phyloP scores from a whole-genome alignment of 1,140 invertebrate genomes.

The Acromyrmex heyeri region DNA sequence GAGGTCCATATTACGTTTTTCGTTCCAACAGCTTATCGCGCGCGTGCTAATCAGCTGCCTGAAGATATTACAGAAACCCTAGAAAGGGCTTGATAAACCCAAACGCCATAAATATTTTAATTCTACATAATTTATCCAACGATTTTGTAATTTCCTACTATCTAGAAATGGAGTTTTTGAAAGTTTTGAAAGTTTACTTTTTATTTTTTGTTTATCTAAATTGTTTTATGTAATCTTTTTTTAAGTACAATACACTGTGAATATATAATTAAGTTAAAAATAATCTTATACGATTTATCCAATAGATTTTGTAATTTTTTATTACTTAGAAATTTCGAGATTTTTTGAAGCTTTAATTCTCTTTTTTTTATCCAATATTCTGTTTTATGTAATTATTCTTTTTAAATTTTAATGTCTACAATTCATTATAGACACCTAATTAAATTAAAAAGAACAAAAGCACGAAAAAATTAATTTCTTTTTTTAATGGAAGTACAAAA shows the following conservation, averaged over 20 bases:
- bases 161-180: neutral
- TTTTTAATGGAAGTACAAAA: neutral
- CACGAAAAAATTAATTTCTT: neutral
- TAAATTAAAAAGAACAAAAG: neutral
- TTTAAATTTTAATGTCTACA: neutral
- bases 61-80: neutral
- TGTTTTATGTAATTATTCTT: neutral
- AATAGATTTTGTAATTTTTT: neutral
- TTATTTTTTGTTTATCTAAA: neutral
- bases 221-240: neutral
- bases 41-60: neutral
- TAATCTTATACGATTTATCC: neutral
- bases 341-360: neutral
- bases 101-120: neutral
- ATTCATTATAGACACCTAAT: no score
- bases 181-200: neutral
- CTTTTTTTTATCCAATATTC: neutral
- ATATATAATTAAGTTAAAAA: no score
- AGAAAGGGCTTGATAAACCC: neutral
- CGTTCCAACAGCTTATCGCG: neutral
- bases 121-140: neutral
- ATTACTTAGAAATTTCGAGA: neutral
- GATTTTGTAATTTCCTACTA: neutral
- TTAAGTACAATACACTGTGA: no score
- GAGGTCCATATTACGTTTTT: slow-evolving; percentile 34